Evolutionary conservation across 2,888 invertebrate species (phyloP), one percentile per base, ranked within the genome.

Genomic region (Spisula solida): DNA sequence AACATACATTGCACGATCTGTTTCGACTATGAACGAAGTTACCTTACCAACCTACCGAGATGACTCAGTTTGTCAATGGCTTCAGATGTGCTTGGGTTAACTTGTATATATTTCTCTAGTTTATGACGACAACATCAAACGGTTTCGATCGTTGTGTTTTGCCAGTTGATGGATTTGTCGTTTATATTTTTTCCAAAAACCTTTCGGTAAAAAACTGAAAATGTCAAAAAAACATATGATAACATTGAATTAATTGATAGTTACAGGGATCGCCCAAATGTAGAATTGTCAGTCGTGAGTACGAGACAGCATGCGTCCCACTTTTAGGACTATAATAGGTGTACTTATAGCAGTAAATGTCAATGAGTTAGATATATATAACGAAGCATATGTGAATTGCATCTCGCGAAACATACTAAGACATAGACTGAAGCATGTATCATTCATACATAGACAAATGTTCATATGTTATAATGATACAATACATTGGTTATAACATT

Each of bases 21-120:
- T 25, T 20, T 70, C 18, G 1, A 78, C 25, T 25, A 75, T 83
- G 75, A 83, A 83, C 75, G 83, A 75, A 83, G 18, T 70, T 51
- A 29, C 25, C 70, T 18, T 47, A 25, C 82, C 60, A 82, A 41
- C 48, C 18, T n/a, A 29, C 51, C 25, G 10, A 75, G 31, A 48
- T 83, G 83, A 83, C 29, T 83, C 83, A 83, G 75, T 83, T 51
- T 75, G 25, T 83, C 83, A 83, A 83, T 83, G 83, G 60, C 0
- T 34, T 51, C 31, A 51, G 20, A 2, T 51, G 14, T 47, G 82
- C 47, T 82, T 70, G 41, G 16, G 82, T 82, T 66, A 66, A 31
- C 70, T 20, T 47, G 70, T 70, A 47, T 70, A 34, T 75, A 10
- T 75, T 31, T 34, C 34, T 75, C 18, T 34, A 75, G 16, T 75